Evolutionary conservation across 2,888 invertebrate genomes (phyloP).

Genomic region (Standfussiana lucernea): DNA sequence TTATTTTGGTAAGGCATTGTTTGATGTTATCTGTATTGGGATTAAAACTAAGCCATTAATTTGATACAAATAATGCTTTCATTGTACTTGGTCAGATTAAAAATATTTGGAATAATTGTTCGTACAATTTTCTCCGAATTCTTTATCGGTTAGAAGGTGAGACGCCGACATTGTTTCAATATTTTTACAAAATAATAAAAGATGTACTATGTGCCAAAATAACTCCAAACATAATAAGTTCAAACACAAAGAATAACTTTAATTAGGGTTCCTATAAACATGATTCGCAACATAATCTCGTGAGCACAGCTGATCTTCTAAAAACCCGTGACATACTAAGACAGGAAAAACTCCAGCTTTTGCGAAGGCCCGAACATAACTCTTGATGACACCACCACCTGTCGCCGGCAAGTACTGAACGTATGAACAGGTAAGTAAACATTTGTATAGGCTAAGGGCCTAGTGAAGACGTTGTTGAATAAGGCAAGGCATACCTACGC

Average conservation of each 20-base stretch:
- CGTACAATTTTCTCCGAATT: not conserved
- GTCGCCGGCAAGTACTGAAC: constrained; percentile 61
- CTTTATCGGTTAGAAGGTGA: not conserved
- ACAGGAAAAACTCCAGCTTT: constrained; percentile 68
- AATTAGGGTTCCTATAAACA: constrained; percentile 48
- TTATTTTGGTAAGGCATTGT: constrained; percentile 54
- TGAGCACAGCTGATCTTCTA: constrained; percentile 24
- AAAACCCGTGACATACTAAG: constrained; percentile 59
- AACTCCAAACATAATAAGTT: constrained; percentile 2
- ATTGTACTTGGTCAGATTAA: constrained; percentile 2
- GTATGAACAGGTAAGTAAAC: constrained; percentile 57
- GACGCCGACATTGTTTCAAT: not conserved
- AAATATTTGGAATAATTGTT: not conserved
- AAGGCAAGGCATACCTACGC: constrained; percentile 25
- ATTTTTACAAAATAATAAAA: not conserved
- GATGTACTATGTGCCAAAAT: not conserved
- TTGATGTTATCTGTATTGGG: constrained; percentile 56
- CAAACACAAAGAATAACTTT: constrained; percentile 24
- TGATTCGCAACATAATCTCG: constrained; percentile 57
- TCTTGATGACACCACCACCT: constrained; percentile 71
- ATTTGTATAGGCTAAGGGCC: constrained; percentile 46
- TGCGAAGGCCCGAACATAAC: constrained; percentile 60
- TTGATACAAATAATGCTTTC: constrained; percentile 31
- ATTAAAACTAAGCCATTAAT: constrained; percentile 48
- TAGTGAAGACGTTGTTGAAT: constrained; percentile 39